Conservation (phyloP, 2,113 vertebrate genomes). For the Proterorhinus semilunaris region DNA sequence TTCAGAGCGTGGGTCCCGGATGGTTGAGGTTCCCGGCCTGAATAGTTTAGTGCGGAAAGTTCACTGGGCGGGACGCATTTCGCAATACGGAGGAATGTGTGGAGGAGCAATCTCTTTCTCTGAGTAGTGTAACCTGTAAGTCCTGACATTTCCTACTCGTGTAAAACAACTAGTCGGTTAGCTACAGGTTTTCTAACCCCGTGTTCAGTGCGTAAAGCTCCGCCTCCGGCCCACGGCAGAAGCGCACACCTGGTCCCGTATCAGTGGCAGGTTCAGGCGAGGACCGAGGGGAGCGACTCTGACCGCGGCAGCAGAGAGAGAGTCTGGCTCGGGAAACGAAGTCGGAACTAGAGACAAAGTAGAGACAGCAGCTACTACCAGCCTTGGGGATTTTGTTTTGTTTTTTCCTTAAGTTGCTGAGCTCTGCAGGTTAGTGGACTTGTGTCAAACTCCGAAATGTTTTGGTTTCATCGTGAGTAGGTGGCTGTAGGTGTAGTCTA, state of each 20-base stretch:
- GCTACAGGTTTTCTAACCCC: too few species aligned
- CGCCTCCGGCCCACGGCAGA: slow-evolving; percentile 20
- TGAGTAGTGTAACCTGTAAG: too few species aligned
- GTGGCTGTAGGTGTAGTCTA: too few species aligned
- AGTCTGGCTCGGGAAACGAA: not conserved
- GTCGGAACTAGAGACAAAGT: fast-evolving
- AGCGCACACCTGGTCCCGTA: slow-evolving; percentile 43
- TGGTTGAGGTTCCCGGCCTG: too few species aligned
- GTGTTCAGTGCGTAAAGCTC: not conserved
- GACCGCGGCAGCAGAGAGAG: not conserved
- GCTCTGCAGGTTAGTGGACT: too few species aligned
- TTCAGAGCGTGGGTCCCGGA: too few species aligned
- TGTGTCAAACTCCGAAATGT: not conserved
- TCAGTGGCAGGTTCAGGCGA: slow-evolving; percentile 30
- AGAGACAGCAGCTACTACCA: too few species aligned
- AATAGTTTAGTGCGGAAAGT: not conserved
- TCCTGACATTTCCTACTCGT: too few species aligned
- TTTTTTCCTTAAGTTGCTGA: too few species aligned
- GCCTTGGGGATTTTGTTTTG: too few species aligned
- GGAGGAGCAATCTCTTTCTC: slow-evolving; percentile 6
- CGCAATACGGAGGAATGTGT: slow-evolving; percentile 37
- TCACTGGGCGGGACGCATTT: slow-evolving; percentile 18
- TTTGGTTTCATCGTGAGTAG: not conserved
- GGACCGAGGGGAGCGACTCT: not conserved
- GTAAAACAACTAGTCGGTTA: too few species aligned